Evolutionary conservation across 2,113 vertebrate species (phyloP).

Genomic region (Phodopus roborovskii): DNA sequence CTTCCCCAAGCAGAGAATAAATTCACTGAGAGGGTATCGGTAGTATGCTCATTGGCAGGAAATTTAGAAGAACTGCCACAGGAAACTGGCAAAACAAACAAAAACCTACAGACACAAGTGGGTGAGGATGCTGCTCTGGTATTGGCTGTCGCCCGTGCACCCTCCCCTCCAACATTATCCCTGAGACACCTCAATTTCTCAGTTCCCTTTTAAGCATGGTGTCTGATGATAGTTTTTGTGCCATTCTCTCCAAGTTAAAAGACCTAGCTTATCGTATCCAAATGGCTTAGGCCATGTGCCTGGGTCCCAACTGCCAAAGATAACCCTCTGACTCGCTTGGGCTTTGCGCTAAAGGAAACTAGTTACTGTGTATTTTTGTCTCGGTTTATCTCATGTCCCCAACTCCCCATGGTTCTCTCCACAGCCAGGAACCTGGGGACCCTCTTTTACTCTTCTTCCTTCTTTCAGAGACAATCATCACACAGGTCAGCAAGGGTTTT

Average conservation of each 20-base stretch:
- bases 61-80: conserved; percentile 33
- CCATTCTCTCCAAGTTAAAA: neutral
- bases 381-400: neutral
- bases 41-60: neutral
- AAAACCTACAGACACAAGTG: neutral
- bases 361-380: neutral
- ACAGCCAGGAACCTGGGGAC: neutral
- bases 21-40: conserved; percentile 48
- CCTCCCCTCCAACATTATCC: neutral
- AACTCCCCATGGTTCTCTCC: neutral
- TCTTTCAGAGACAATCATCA: neutral
- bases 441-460: neutral
- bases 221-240: neutral
- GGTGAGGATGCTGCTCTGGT: neutral
- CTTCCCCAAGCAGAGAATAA: conserved; percentile 58
- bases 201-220: neutral
- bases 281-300: neutral
- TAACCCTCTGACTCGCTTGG: conserved; percentile 18
- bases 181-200: neutral
- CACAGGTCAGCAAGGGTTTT: neutral
- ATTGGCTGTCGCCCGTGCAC: neutral
- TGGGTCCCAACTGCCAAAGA: neutral
- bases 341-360: conserved; percentile 1
- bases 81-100: conserved; percentile 34
- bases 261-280: neutral